Percentiles rank a stretch among this genome's conserved stretches.
Evolutionary conservation across 2,888 invertebrate species (phyloP).

Genomic region (Laothoe populi): DNA sequence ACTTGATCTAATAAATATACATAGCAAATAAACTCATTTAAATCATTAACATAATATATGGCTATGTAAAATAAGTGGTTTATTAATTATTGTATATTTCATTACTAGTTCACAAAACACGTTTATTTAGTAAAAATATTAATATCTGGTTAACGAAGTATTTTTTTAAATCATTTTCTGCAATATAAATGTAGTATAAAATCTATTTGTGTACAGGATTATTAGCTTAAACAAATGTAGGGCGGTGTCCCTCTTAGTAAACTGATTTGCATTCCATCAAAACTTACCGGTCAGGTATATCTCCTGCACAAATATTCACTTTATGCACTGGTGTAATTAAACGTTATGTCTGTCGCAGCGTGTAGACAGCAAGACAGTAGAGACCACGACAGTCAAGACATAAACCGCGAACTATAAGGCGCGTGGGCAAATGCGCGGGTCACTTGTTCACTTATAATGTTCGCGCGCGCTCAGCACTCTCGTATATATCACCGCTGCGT

Average conservation of each 20-base stretch:
- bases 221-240: background rate
- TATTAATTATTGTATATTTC: too few species aligned
- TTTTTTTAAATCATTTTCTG: too few species aligned
- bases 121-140: too few species aligned
- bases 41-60: too few species aligned
- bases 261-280: slow-evolving; percentile 29
- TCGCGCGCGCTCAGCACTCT: slow-evolving; percentile 69
- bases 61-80: too few species aligned
- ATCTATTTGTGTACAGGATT: too few species aligned
- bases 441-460: slow-evolving; percentile 68
- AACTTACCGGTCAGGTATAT: slow-evolving; percentile 56
- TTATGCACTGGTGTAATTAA: slow-evolving; percentile 55
- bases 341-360: slow-evolving; percentile 36
- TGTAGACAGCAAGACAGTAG: slow-evolving; percentile 42
- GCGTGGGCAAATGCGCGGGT: slow-evolving; percentile 60
- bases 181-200: too few species aligned
- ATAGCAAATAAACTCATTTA: too few species aligned
- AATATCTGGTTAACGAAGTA: too few species aligned
- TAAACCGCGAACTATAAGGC: slow-evolving; percentile 56
- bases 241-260: background rate
- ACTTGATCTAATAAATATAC: too few species aligned
- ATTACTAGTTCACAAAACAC: too few species aligned
- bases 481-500: slow-evolving; percentile 68
- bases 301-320: slow-evolving; percentile 61
- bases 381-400: slow-evolving; percentile 48